Evolutionary conservation across 1,140 invertebrate genomes (phyloP), one percentile per base, ranked within the genome.

Genomic region (Drosophila littoralis): DNA sequence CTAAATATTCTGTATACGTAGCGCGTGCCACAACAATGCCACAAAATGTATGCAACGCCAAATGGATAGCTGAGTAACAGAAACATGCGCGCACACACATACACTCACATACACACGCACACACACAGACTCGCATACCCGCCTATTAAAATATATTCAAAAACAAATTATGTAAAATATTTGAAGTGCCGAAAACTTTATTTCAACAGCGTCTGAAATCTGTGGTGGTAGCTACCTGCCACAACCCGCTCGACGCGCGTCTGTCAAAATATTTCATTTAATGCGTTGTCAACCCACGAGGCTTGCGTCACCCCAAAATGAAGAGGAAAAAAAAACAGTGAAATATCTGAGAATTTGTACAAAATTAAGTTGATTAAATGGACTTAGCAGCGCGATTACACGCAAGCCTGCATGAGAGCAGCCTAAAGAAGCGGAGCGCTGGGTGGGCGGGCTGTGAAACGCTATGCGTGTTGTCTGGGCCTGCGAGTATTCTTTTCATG

Each of bases 361-460:
- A 75, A 88, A 88, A 88, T 88, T 88, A 88, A 88, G 83, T 88
- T 88, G 84, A 88, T 88, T 88, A 88, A 88, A 89, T 88, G 79
- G 83, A 89, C 83, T 88, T 88, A 88, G 83, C 73, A 77, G 83
- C 52, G 80, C 73, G 83, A 88, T 88, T 88, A 88, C 83, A 88
- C 83, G 83, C 83, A 88, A 88, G 59, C 69, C 80, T 89, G 74
- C 73, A 46, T 58, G 68, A 52, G 43, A 42, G 40, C 45, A 13
- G 33, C 61, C 45, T 8, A 17, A 45, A 59, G 28, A 12, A 38
- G 15, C 13, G 48, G 3, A 40, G 15, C 8, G 6, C 7, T 6
- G 5, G 22, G 22, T 28, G 22, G 4, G 22, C 22, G 22, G 22
- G 22, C 46, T 48, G 57, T 43, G 45, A 61, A 55, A 61, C 28